These are phyloP conservation scores for Nibea coibor DNA, from an alignment of 2,113 vertebrate genomes.

Conservation along the genomic window DNA sequence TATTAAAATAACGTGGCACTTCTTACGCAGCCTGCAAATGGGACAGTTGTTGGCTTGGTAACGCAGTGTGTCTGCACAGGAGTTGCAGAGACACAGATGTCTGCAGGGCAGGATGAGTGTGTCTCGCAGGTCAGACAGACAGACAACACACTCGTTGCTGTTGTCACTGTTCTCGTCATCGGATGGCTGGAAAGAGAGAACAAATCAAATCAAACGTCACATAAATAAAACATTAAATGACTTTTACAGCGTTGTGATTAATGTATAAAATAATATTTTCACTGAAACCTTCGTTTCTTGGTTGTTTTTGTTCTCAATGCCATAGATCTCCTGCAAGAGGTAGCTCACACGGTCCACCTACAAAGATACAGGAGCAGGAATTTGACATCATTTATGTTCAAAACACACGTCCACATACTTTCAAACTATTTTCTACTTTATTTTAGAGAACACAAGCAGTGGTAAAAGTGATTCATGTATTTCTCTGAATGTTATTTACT, in stretches of 20 bases:
- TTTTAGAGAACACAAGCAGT: too few species aligned
- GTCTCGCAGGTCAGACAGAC: constrained; percentile 94
- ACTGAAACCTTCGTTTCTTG: constrained; percentile 94
- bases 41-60: constrained; percentile 99
- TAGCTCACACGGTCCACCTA: constrained; percentile 99
- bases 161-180: constrained; percentile 98
- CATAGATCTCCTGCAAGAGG: constrained; percentile 98
- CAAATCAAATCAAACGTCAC: background rate
- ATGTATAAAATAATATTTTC: too few species aligned
- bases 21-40: constrained; percentile 96
- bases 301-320: constrained; percentile 99
- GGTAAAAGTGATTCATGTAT: too few species aligned
- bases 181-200: constrained; percentile 83
- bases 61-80: constrained; percentile 95
- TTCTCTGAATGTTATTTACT: too few species aligned
- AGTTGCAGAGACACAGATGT: constrained; percentile 95
- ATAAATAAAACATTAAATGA: background rate
- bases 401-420: background rate
- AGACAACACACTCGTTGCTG: constrained; percentile 97
- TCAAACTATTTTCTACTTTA: too few species aligned
- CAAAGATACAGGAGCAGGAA: background rate
- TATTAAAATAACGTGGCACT: background rate
- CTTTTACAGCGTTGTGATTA: background rate
- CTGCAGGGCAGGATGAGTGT: constrained; percentile 96
- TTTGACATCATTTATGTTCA: background rate